Conservation (phyloP, 2,113 vertebrate genomes). For the Pedetes capensis region DNA sequence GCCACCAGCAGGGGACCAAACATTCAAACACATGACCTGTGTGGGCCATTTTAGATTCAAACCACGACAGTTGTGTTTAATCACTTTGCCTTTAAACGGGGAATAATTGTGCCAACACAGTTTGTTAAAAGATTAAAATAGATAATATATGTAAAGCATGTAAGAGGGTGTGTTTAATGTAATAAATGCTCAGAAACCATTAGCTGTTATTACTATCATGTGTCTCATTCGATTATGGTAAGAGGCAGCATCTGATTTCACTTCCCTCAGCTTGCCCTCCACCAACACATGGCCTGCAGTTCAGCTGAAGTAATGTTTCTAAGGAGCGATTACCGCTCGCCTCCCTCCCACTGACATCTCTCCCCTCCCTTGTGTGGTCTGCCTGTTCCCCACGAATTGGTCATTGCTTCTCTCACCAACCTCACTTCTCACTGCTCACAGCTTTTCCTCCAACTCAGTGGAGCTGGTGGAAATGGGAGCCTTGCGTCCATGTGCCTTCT, state of each 20-base stretch:
- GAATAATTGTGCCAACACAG: neutral
- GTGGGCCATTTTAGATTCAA: no score
- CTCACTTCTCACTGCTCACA: neutral
- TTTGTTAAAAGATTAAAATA: neutral
- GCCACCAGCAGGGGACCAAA: no score
- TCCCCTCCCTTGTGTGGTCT: fast-evolving
- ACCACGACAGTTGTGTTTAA: no score
- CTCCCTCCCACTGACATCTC: neutral
- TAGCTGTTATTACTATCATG: neutral
- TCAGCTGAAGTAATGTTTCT: neutral
- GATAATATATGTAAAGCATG: no score
- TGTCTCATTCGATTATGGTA: neutral
- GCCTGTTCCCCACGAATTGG: neutral
- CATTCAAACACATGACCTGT: no score
- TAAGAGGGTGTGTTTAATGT: no score
- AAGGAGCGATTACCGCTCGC: neutral
- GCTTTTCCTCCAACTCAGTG: neutral
- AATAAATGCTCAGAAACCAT: neutral
- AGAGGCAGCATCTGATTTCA: neutral
- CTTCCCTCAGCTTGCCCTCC: no score
- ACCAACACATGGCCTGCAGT: neutral
- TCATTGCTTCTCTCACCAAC: neutral
- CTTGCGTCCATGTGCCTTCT: no score
- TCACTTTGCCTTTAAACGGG: neutral
- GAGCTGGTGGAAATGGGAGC: neutral